Percentiles rank a stretch among this genome's conserved stretches.
Evolutionary conservation across 2,888 invertebrate species (phyloP).

Genomic region (Escarpia spicata): DNA sequence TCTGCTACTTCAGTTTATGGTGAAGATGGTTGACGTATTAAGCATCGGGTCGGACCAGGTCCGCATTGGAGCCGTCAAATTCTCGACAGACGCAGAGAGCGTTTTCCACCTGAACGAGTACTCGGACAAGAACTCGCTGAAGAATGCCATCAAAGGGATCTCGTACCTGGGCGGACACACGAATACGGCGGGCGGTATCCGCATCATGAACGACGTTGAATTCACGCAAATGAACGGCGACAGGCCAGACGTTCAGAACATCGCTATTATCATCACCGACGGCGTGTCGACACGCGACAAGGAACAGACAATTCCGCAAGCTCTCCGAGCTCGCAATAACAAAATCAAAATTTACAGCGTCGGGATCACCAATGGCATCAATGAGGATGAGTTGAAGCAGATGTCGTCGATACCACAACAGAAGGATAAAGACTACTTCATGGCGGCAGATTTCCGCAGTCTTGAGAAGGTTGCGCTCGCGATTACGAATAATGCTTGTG

Average conservation of each 20-base stretch:
- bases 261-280: conserved; percentile 37
- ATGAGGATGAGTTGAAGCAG: conserved; percentile 26
- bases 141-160: background rate
- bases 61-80: conserved; percentile 32
- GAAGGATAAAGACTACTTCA: conserved; percentile 41
- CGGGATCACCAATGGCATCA: conserved; percentile 30
- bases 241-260: conserved; percentile 25
- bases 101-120: conserved; percentile 31
- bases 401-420: conserved; percentile 33
- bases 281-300: conserved; percentile 24
- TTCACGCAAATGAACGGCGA: conserved; percentile 30
- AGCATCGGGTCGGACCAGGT: conserved; percentile 25
- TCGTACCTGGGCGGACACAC: conserved; percentile 28
- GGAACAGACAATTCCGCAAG: conserved; percentile 22
- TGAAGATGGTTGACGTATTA: conserved; percentile 23
- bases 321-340: conserved; percentile 14
- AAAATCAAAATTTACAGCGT: conserved; percentile 31
- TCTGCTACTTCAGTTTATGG: conserved; percentile 28
- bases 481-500: conserved; percentile 19
- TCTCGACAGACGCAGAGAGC: conserved; percentile 27
- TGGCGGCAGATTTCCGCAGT: conserved; percentile 35
- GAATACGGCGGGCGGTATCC: conserved; percentile 32
- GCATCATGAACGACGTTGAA: conserved; percentile 27
- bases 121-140: conserved; percentile 19
- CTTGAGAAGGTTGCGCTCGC: conserved; percentile 19